Conservation (phyloP, 2,113 vertebrate genomes). For the Cyprichromis sp. region DNA sequence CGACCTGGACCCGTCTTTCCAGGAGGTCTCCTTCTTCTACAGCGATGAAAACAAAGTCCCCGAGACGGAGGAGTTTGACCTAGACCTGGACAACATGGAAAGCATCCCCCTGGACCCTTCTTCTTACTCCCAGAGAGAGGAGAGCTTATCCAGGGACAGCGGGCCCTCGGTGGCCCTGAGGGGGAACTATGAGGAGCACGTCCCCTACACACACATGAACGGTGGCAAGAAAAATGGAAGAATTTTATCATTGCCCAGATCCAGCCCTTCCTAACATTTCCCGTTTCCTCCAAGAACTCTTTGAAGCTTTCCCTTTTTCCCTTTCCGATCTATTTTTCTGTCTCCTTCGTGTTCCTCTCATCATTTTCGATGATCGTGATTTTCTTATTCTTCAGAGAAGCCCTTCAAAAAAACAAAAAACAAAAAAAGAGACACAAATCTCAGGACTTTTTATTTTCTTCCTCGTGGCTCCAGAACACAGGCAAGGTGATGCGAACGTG, state of each 20-base stretch:
- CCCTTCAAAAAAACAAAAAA: conserved; percentile 57
- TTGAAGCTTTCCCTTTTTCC: conserved; percentile 1
- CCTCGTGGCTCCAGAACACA: conserved; percentile 70
- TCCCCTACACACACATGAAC: conserved; percentile 97
- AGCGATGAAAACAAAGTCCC: conserved; percentile 96
- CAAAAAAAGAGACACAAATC: conserved; percentile 70
- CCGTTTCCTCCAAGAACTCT: conserved; percentile 42
- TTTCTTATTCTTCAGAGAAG: conserved; percentile 52
- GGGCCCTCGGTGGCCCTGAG: conserved; percentile 80
- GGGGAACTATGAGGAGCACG: conserved; percentile 88
- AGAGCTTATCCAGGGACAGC: conserved; percentile 76
- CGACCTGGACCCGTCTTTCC: conserved; percentile 88
- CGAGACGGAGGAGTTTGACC: conserved; percentile 88
- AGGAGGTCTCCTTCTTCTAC: conserved; percentile 93
- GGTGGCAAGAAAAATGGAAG: conserved; percentile 94
- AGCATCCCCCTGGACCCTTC: conserved; percentile 93
- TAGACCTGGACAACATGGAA: conserved; percentile 98
- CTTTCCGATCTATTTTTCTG: conserved; percentile 34
- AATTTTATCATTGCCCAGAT: conserved; percentile 86
- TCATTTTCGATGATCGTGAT: conserved; percentile 44
- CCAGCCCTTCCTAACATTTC: conserved; percentile 88
- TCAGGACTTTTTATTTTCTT: conserved; percentile 83
- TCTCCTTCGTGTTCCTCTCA: conserved; percentile 18
- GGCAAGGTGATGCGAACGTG: conserved; percentile 59
- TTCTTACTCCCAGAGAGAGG: conserved; percentile 84